Conservation (phyloP, 2,113 vertebrate species). For the Gavialis gangeticus region DNA sequence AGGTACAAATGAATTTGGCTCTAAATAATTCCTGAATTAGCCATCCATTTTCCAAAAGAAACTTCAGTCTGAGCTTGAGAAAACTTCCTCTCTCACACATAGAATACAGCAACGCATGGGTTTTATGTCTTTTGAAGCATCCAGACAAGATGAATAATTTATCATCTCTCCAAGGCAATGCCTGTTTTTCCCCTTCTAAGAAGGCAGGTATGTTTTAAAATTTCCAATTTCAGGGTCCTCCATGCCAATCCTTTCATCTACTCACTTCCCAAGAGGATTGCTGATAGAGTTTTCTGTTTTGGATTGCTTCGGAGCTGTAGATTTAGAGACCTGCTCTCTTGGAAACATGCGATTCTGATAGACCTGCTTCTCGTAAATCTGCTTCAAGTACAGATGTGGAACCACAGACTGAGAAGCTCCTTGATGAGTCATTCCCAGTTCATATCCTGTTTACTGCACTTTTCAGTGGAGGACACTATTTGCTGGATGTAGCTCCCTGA, state of each 20-base stretch:
- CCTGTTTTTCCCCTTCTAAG: neutral
- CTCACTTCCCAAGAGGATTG: neutral
- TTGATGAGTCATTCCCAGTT: neutral
- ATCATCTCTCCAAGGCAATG: neutral
- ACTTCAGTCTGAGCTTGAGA: neutral
- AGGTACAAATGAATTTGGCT: neutral
- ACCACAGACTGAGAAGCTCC: neutral
- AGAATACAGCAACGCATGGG: neutral
- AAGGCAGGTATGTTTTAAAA: neutral
- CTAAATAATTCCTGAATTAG: neutral
- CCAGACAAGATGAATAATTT: neutral
- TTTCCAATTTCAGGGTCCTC: neutral
- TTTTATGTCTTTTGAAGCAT: neutral
- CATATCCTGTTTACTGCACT: neutral
- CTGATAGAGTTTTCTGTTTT: neutral
- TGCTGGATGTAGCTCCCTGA: neutral
- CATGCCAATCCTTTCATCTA: neutral
- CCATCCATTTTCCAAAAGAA: neutral
- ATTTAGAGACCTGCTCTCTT: neutral
- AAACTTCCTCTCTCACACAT: neutral
- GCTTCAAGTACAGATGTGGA: neutral
- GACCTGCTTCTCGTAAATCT: neutral
- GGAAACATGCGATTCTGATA: neutral
- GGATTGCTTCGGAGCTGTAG: neutral
- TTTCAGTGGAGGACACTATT: neutral